Conservation (phyloP, 2,113 vertebrate genomes). For the Cyanoliseus patagonus region DNA sequence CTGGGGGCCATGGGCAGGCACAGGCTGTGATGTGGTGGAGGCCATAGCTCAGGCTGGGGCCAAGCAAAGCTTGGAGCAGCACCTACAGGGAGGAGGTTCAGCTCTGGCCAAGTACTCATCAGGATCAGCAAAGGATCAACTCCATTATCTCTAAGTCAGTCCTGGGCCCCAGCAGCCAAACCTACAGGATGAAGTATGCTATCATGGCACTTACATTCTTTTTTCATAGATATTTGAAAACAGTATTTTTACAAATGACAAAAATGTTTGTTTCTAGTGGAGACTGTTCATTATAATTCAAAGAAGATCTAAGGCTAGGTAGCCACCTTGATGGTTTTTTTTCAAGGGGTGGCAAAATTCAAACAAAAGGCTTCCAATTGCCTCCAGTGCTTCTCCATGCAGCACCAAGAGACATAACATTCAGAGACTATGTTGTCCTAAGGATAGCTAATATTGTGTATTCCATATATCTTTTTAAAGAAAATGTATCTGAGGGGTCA, state of each 20-base stretch:
- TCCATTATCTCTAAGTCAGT: background rate
- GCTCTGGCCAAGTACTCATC: background rate
- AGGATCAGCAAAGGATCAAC: background rate
- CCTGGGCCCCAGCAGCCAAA: background rate
- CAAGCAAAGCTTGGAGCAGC: background rate
- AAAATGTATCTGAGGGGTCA: background rate
- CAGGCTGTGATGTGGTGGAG: background rate
- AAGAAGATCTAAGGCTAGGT: background rate
- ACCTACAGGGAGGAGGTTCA: background rate
- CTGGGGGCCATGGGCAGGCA: background rate
- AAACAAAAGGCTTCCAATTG: background rate
- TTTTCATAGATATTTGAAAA: background rate
- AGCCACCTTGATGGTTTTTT: background rate
- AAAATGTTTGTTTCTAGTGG: background rate
- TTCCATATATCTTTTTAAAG: background rate
- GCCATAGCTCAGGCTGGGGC: background rate
- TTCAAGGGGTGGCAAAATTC: background rate
- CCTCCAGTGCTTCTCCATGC: background rate
- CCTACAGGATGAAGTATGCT: background rate
- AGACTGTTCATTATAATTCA: background rate
- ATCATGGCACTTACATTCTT: background rate
- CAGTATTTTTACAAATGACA: background rate
- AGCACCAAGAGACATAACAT: background rate
- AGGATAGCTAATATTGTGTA: background rate
- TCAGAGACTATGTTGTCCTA: background rate